phyloP scores from a whole-genome alignment of 2,888 invertebrate species.

The Panorpa germanica region DNA sequence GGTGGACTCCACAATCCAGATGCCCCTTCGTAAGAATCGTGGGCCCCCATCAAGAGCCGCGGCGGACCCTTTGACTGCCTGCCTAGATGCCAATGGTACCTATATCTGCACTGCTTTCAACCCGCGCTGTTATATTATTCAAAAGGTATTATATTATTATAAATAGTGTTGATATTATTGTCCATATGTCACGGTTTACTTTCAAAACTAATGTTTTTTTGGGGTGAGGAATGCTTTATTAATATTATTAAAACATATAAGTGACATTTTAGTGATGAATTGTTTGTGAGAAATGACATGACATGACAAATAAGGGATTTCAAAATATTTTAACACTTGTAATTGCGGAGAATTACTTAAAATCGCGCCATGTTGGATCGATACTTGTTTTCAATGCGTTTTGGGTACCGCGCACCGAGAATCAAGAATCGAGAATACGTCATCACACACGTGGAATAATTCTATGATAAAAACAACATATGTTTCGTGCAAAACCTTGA shows the following conservation, averaged over 20 bases:
- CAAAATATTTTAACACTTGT: no score
- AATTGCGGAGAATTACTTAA: no score
- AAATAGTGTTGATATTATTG: neutral
- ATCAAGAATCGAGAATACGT: slow-evolving; percentile 1
- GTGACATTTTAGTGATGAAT: no score
- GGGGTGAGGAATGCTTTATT: no score
- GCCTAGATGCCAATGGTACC: slow-evolving; percentile 32
- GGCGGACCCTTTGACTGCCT: slow-evolving; percentile 17
- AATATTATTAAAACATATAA: no score
- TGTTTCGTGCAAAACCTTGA: no score
- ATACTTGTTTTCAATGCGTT: slow-evolving; percentile 11
- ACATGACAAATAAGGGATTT: no score
- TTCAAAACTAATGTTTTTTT: no score
- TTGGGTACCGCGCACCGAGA: slow-evolving; percentile 6
- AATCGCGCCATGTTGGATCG: slow-evolving; percentile 15
- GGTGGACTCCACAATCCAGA: no score
- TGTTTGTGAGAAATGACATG: no score
- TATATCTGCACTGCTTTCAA: slow-evolving; percentile 42
- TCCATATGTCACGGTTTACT: neutral
- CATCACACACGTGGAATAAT: slow-evolving; percentile 1
- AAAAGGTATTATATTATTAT: slow-evolving; percentile 42
- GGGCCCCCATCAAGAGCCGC: slow-evolving; percentile 7
- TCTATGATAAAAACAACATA: no score
- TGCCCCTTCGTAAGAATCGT: slow-evolving; percentile 21
- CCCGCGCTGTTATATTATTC: slow-evolving; percentile 41